Evolutionary conservation across 2,113 vertebrate species (phyloP), one percentile per base, ranked within the genome.

Genomic region (Pangasianodon hypophthalmus): DNA sequence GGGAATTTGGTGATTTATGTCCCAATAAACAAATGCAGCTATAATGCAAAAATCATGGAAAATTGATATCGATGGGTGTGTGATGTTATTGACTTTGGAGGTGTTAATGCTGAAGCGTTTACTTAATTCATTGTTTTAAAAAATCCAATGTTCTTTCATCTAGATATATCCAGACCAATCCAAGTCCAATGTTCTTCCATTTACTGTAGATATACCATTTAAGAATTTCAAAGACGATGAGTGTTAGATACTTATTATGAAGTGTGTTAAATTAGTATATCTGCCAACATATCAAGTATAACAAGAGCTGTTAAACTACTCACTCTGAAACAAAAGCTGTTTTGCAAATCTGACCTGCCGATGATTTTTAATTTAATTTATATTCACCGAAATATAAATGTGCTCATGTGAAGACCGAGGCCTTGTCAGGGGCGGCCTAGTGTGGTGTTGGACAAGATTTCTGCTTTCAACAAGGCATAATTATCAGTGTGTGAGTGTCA

Each of bases 401-500:
- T 24, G 52, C 29, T 37, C 26, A 10, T 44, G 29, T 16, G 1
- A 46, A 58, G 58, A 7, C 26, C 19, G 21, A 26, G 56, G 48
- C 86, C 87, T 84, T n/a, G 75, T n/a, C 83, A 85, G n/a, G 29
- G 73, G 52, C 79, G 29, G 48, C 88, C 87, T 69, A 80, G 44
- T 44, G 52, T 52, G 84, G 50, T 29, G 19, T n/a, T 67, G 64
- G 79, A 75, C 48, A 14, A 67, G 41, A 87, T 73, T 62, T 37
- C 60, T 46, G 32, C 89, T 86, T 88, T 82, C 69, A 84, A 21
- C 79, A 21, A 87, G 75, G 86, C 88, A 92, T 93, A 94, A 95
- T 94, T 93, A 93, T 86, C 90, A 73, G 90, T 90, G 89, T 90
- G 88, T 88, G 73, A 89, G 67, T 77, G 85, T 95, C 91, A 92